phyloP scores from a whole-genome alignment of 2,888 invertebrate genomes.

The Lobophora halterata region DNA sequence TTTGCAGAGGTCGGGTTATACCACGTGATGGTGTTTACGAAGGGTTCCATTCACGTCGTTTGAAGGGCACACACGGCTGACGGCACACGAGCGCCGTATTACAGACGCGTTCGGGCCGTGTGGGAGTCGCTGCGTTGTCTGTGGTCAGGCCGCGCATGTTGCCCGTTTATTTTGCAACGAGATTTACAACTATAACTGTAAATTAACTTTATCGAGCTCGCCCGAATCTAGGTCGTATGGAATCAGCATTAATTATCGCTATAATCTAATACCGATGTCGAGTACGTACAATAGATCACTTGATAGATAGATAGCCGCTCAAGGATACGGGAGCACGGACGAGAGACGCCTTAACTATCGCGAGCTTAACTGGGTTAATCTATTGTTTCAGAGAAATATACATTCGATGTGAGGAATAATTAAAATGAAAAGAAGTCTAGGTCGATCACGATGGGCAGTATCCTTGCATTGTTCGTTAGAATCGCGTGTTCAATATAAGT shows the following conservation, averaged over 20 bases:
- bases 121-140: conserved; percentile 71
- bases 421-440: conserved; percentile 75
- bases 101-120: conserved; percentile 40
- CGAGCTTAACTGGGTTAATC: conserved; percentile 66
- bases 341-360: conserved; percentile 52
- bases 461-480: conserved; percentile 76
- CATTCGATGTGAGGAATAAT: conserved; percentile 66
- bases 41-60: conserved; percentile 58
- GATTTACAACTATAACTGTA: conserved; percentile 80
- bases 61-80: conserved; percentile 38
- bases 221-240: conserved; percentile 79
- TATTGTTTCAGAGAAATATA: conserved; percentile 68
- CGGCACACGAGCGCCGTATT: conserved; percentile 36
- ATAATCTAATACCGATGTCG: conserved; percentile 77
- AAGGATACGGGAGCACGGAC: conserved; percentile 71
- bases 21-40: conserved; percentile 60
- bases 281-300: conserved; percentile 78
- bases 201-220: conserved; percentile 77
- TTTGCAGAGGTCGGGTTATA: conserved; percentile 47
- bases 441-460: conserved; percentile 59
- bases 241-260: conserved; percentile 80
- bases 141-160: conserved; percentile 73
- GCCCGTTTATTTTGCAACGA: conserved; percentile 76
- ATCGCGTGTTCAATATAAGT: conserved; percentile 76
- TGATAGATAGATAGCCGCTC: conserved; percentile 75